Percentiles rank a stretch among this genome's conserved stretches.
Conservation (phyloP, 2,113 vertebrate genomes). For the Hemiprocne comata region DNA sequence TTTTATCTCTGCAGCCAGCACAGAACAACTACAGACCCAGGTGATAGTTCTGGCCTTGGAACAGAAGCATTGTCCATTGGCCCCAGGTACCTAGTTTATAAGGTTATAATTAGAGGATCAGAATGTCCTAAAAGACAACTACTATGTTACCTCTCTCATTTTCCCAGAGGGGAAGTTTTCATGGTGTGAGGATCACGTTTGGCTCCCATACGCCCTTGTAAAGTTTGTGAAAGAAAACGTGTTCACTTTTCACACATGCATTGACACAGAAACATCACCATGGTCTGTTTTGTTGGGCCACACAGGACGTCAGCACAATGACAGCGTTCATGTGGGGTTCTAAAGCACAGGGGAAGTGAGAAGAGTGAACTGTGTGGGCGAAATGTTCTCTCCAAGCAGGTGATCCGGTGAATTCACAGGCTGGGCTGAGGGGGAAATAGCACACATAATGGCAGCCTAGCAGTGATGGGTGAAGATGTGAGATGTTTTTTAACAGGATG, state of each 20-base stretch:
- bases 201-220: background rate
- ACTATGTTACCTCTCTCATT: background rate
- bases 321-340: background rate
- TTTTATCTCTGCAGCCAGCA: background rate
- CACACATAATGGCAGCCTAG: background rate
- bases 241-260: background rate
- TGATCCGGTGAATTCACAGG: background rate
- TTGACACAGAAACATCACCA: background rate
- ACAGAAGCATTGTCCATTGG: background rate
- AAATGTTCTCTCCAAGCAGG: background rate
- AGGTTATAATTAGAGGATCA: background rate
- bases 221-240: background rate
- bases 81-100: background rate
- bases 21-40: background rate
- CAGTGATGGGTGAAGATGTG: background rate
- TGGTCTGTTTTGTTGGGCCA: background rate
- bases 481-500: constrained; percentile 60
- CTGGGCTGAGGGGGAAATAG: background rate
- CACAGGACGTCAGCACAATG: background rate
- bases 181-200: background rate
- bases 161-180: background rate
- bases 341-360: constrained; percentile 17
- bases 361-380: constrained; percentile 46
- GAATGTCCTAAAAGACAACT: background rate
- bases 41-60: background rate